Conservation (phyloP, 92 coral and sea anemone species). For the Chrysogorgia sp. region DNA sequence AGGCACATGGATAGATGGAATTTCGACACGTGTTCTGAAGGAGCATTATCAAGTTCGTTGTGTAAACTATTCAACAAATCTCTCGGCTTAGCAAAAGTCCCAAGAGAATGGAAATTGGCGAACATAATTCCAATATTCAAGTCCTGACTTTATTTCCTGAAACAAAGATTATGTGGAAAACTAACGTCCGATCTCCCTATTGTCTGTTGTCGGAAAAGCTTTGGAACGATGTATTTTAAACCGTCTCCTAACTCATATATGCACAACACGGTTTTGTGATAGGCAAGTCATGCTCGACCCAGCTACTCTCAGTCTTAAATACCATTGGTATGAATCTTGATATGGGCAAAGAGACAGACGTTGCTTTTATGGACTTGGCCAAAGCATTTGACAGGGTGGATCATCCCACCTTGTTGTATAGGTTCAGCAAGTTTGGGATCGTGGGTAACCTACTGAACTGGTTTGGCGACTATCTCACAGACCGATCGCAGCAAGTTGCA, state of each 20-base stretch:
- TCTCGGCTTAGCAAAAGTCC: conserved; percentile 46
- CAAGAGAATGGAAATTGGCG: conserved; percentile 61
- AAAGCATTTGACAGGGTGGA: conserved; percentile 3
- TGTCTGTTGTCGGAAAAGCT: conserved; percentile 51
- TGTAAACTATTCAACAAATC: conserved; percentile 39
- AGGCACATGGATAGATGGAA: conserved; percentile 5
- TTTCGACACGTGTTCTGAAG: conserved; percentile 34
- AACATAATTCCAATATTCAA: conserved; percentile 62
- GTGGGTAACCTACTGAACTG: neutral
- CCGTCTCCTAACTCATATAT: conserved; percentile 40
- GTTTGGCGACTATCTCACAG: neutral
- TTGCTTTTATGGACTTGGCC: conserved; percentile 56
- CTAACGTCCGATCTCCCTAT: conserved; percentile 57
- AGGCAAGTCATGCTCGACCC: conserved; percentile 59
- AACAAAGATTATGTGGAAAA: conserved; percentile 58
- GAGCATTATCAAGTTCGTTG: conserved; percentile 46
- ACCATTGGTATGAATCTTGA: conserved; percentile 50
- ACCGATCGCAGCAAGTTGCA: neutral
- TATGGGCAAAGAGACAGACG: conserved; percentile 50
- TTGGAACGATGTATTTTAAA: conserved; percentile 56
- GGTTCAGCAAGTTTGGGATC: neutral
- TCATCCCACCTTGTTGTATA: neutral
- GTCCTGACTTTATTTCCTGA: no score
- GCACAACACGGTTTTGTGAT: conserved; percentile 47
- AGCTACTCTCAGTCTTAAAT: conserved; percentile 46